Evolutionary conservation across 2,888 invertebrate species (phyloP).

Genomic region (Stictocephala bisonia): DNA sequence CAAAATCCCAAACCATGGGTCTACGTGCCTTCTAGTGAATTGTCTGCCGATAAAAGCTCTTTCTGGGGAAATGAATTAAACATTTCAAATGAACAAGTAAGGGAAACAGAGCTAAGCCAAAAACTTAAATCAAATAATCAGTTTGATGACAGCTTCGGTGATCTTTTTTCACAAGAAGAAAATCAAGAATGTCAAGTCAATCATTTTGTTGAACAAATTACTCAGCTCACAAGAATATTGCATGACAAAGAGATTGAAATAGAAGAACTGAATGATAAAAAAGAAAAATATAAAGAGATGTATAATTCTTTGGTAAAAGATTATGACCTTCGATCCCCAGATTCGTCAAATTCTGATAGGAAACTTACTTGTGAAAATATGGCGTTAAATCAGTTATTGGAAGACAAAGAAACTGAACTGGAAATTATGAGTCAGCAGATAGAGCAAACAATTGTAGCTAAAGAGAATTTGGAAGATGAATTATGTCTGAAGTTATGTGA

Average conservation of each 20-base stretch:
- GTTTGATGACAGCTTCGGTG: neutral
- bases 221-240: slow-evolving; percentile 10
- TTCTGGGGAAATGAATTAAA: neutral
- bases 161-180: neutral
- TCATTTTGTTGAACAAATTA: slow-evolving; percentile 24
- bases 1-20: neutral
- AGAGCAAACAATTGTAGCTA: slow-evolving; percentile 31
- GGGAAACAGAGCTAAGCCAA: slow-evolving; percentile 4
- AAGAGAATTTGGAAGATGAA: slow-evolving; percentile 42
- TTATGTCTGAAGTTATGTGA: slow-evolving; percentile 18
- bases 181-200: slow-evolving; percentile 24
- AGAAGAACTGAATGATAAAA: slow-evolving; percentile 24
- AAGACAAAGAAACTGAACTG: slow-evolving; percentile 43
- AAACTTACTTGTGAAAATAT: slow-evolving; percentile 4
- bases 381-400: slow-evolving; percentile 26
- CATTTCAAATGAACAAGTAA: neutral
- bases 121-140: slow-evolving; percentile 1
- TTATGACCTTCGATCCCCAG: neutral
- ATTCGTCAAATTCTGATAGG: neutral
- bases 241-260: slow-evolving; percentile 20
- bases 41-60: neutral
- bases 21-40: neutral
- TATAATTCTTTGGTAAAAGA: slow-evolving; percentile 15
- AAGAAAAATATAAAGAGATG: slow-evolving; percentile 36
- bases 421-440: slow-evolving; percentile 43